These are phyloP conservation scores for Pogonocherus hispidulus DNA, from an alignment of 2,888 invertebrate genomes.

Conservation along the genomic window DNA sequence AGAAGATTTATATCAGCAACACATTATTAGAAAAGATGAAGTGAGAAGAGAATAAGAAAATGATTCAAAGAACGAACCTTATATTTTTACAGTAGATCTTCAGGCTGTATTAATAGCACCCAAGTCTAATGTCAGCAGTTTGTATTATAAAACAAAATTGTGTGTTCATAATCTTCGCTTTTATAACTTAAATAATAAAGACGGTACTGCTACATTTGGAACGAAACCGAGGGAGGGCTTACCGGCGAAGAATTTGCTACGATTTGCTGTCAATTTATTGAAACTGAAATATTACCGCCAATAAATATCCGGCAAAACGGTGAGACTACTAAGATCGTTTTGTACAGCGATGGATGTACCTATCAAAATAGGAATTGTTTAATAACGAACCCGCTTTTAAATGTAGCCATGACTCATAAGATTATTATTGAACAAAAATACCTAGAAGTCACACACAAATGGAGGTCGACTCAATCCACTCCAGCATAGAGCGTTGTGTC, in stretches of 20 bases:
- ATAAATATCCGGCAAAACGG: neutral
- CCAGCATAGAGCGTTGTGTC: constrained; percentile 5
- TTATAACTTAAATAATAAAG: too few relatives aligned
- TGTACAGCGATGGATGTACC: constrained; percentile 16
- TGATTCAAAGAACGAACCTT: neutral
- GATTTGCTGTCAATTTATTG: neutral
- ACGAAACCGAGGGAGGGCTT: neutral
- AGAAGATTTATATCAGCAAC: constrained; percentile 2
- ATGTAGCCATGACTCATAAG: neutral
- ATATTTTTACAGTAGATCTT: constrained; percentile 16
- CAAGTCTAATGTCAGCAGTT: neutral
- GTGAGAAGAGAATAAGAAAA: constrained; percentile 6
- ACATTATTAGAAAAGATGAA: constrained; percentile 7
- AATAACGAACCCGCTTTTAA: neutral
- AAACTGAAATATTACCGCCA: neutral
- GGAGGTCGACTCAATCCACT: constrained; percentile 11
- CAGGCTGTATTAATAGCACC: constrained; percentile 10
- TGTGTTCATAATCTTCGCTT: neutral
- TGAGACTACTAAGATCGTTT: neutral
- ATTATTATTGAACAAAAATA: constrained; percentile 15
- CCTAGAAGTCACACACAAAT: constrained; percentile 22
- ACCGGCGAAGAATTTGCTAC: neutral
- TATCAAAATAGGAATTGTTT: constrained; percentile 12
- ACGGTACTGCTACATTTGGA: constrained; percentile 5
- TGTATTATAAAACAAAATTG: neutral